These are phyloP conservation scores for Odobenus rosmarus DNA, from an alignment of 2,113 vertebrate species.

Conservation along the genomic window DNA sequence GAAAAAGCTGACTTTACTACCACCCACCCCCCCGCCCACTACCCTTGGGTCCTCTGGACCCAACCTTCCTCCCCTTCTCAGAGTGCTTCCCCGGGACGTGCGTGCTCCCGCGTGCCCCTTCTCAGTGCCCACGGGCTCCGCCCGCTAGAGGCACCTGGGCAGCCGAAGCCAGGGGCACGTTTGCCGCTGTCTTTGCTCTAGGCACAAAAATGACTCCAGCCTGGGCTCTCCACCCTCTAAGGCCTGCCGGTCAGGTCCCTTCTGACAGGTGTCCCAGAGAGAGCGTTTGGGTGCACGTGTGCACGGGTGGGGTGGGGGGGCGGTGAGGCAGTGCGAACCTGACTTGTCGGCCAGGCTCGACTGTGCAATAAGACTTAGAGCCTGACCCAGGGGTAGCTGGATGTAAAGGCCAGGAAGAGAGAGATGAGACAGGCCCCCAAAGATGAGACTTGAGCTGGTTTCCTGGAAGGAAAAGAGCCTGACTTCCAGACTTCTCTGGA, in stretches of 20 bases:
- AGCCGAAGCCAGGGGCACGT: not conserved
- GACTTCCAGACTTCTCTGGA: not conserved
- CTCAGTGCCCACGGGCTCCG: not conserved
- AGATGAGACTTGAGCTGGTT: not conserved
- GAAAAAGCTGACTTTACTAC: not conserved
- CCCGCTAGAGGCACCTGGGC: not conserved
- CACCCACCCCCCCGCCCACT: not conserved
- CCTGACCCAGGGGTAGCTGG: not conserved
- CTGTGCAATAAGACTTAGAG: not conserved
- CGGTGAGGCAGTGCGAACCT: not conserved
- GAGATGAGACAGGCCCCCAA: not conserved
- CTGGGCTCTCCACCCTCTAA: not conserved
- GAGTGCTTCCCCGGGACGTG: not conserved
- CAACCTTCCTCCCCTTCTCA: not conserved
- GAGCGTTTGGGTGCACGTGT: accelerated
- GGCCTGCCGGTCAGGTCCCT: not conserved
- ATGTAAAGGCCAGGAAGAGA: not conserved
- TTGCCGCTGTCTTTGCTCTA: not conserved
- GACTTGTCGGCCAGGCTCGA: not conserved
- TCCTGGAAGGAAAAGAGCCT: not conserved
- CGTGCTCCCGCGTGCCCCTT: not conserved
- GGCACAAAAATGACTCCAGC: not conserved
- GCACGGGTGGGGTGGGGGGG: too few relatives aligned
- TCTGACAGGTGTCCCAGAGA: not conserved
- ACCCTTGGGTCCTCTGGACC: not conserved